Evolutionary conservation across 2,797 vertebrate species (phyloP), one percentile per base, ranked within the genome.

Genomic region (Malacoctenus gilli): DNA sequence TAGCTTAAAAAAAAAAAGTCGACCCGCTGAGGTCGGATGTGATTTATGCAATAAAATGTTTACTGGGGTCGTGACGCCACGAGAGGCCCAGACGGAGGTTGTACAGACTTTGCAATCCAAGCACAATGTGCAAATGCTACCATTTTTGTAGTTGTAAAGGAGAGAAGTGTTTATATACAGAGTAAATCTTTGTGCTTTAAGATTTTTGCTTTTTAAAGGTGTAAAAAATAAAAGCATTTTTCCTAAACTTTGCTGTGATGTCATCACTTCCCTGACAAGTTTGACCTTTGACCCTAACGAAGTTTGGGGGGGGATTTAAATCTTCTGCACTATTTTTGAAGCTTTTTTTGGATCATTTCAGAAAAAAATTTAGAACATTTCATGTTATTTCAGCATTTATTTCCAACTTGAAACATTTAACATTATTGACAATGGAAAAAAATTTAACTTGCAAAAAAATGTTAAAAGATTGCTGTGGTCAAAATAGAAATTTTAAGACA

Each of bases 41-140:
- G 90, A 91, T 93, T 95, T 97, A 98, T 98, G 96, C 96, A 99
- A 98, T 99, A 96, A 95, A 84, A 89, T 92, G 94, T 95, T 95
- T 83, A 94, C 94, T 89, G 92, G 93, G 90, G 89, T 90, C 66
- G 85, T 85, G 82, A 85, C 84, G 53, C 80, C 69, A 86, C 89
- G 80, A 85, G 89, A 70, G 86, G 89, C 92, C 93, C 77, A 67
- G 74, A 89, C n/a, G n/a, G 88, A 85, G 85, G 93, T 93, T 95
- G 93, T 93, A 92, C 89, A 94, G 93, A 94, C 91, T 93, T 93
- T 90, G 91, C 94, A 93, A 93, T 92, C 84, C 70, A 96, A 98
- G 96, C 96, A 99, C 96, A 98, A 95, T 93, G 95, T 98, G 96
- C 95, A 94, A 92, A 94, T 68, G 92, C 90, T 94, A 92, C 88